Evolutionary conservation across 1,140 invertebrate genomes (phyloP), one percentile per base, ranked within the genome.

Genomic region (Caenorhabditis briggsae): DNA sequence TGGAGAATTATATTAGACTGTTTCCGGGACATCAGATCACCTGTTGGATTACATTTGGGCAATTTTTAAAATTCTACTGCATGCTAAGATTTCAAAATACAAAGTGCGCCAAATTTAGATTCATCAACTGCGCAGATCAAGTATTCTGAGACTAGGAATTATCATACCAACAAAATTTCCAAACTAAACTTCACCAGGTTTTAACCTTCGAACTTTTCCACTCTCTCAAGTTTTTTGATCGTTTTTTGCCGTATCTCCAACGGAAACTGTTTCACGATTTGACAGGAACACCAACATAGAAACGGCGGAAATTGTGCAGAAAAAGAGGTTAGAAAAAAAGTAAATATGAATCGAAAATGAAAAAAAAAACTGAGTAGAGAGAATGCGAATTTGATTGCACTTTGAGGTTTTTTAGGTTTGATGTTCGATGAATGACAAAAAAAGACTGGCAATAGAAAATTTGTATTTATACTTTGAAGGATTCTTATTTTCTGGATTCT

Each of bases 261-360:
- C 56, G 56, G 56, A 59, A 59, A 59, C 56, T 59, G 56, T 59
- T 59, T 59, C 56, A 33, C 33, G 3, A 20, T 59, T 59, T 59
- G 56, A 59, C 56, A 59, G 56, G 56, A 20, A 59, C 56, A 59
- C 56, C 20, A 59, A 20, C 18, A 59, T 5, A n/a, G 8, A n/a
- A 59, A 59, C n/a, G 56, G 5, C 56, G 18, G 9, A 59, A 59
- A 59, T 59, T 59, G 56, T 20, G 56, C 20, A 53, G 33, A 33
- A 33, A 33, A 33, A 53, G 2, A 53, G 50, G 11, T 2, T 11
- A 53, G 50, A 53, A 53, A 53, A 20, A 59, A 59, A 59, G 20
- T 59, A 59, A 59, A 59, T 59, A 59, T 2, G 18, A 59, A 20
- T 9, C 18, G 56, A 18, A n/a, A 23, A 23, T 9, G 20, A 23